Evolutionary conservation across 1,140 invertebrate species (phyloP), one percentile per base, ranked within the genome.

Genomic region (Macrosteles quadrilineatus): DNA sequence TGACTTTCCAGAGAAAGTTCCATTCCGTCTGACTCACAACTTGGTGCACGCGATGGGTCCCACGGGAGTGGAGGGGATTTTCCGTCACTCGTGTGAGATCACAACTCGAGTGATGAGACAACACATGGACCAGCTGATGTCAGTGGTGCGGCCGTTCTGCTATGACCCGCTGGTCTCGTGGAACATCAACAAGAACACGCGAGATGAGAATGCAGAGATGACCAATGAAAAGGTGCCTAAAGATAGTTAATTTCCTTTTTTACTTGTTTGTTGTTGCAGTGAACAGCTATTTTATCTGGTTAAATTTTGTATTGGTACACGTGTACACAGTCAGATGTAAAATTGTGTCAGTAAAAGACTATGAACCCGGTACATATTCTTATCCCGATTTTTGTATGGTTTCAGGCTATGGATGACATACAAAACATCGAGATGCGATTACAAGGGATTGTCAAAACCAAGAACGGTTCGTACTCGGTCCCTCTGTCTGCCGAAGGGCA

Each of bases 21-120:
- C 98, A 1, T 99, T 99, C 80, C 85, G 96, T 1, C 83, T 99
- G 45, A 99, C 98, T 0, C 95, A 94, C 50, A 99, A 99, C 79
- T 97, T 99, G 94, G 87, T 96, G 19, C 86, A 92, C 30, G 97
- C 95, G 11, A 96, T 99, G 94, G 97, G 97, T 11, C 92, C 95
- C 0, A 82, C 95, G 31, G 92, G 92, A 36, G 88, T 93, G 70
- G 96, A 99, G 83, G 98, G 98, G 43, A 87, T 91, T 71, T 99
- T 92, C 76, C 85, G 95, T 68, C 91, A 90, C 77, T 90, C 94
- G 23, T 98, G 95, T 80, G 95, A 98, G 83, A 91, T 92, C 9
- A 96, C 95, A 9, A 85, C 97, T 81, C 82, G 88, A 21, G 89
- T 97, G 1, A 86, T 98, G 72, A 86, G 94, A 71, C 85, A 89